Conservation (phyloP, 2,888 invertebrate species). For the Spilosoma lubricipeda region DNA sequence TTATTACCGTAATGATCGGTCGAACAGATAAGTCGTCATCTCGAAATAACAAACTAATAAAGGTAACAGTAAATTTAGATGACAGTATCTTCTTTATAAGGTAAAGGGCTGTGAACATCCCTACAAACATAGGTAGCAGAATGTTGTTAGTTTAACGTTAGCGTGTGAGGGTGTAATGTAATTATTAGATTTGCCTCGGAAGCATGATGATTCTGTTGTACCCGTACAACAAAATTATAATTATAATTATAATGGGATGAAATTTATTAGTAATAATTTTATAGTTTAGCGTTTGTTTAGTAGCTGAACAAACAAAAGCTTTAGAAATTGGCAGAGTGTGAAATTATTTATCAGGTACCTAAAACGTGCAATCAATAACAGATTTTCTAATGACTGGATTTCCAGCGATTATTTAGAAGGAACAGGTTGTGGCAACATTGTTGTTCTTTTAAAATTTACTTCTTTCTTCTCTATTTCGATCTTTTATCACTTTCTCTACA, state of each 20-base stretch:
- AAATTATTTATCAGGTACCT: neutral
- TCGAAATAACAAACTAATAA: neutral
- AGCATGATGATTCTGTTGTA: conserved; percentile 4
- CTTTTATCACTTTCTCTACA: too few species aligned
- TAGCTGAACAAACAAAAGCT: neutral
- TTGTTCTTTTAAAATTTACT: too few species aligned
- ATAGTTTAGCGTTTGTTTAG: neutral
- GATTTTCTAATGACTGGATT: neutral
- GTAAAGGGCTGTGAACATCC: neutral
- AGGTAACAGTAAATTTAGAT: neutral
- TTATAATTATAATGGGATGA: too few species aligned
- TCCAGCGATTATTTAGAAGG: too few species aligned
- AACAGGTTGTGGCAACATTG: too few species aligned
- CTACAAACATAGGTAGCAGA: neutral
- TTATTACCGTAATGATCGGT: neutral
- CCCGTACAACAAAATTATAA: too few species aligned
- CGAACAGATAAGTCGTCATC: neutral
- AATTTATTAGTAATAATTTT: conserved; percentile 14
- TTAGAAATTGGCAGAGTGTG: neutral
- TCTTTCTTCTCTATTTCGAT: too few species aligned
- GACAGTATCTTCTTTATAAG: neutral
- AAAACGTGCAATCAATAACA: neutral
- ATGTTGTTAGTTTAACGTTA: neutral
- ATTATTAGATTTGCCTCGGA: conserved; percentile 30
- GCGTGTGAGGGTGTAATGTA: conserved; percentile 16